Base-by-base conservation (phyloP, 2,113 vertebrate species). In the Ciconia stormi region DNA sequence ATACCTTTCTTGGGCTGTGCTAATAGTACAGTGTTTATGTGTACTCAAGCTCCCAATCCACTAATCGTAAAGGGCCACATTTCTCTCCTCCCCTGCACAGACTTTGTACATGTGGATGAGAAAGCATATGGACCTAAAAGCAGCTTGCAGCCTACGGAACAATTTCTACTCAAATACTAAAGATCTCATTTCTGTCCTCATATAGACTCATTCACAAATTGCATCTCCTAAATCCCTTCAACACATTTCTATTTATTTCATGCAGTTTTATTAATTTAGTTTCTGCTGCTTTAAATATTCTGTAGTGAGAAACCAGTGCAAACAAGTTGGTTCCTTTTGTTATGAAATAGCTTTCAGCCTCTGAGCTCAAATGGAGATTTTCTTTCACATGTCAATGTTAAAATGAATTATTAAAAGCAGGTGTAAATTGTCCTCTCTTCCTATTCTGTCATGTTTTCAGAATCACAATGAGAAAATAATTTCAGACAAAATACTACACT, bases 321-420 rank as follows among this genome's bases (percentile, higher is more conserved):
- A 89, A 71, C 38, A 67, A 69, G 34, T 53, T 0, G 0, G 11
- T 73, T 89, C n/a, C 58, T 84, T 94, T 38, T 53, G 53, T 79
- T 62, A 4, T 13, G 44, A 80, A 76, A 80, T 4, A 53, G 34
- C 34, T 94, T 89, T 53, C 61, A 76, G 38, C 11, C 44, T 67
- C 55, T 42, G 38, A 82, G 73, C 50, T 50, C 42, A 70, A 91
- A 77, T 14, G 34, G 47, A 85, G 32, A 62, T 73, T 67, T 89
- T 93, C 58, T 80, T 65, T 61, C 40, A 18, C 2, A 1, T 19
- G 32, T 40, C 78, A 87, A 14, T 22, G 62, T 52, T 80, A 72
- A 89, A 89, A 93, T 5, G 29, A 80, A 82, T 87, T 70, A 91
- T 25, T 89, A 93, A 89, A 89, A 89, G 29, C 40, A 93, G 49